Conservation (phyloP, 1,140 invertebrate genomes). For the Venustaconcha ellipsiformis region DNA sequence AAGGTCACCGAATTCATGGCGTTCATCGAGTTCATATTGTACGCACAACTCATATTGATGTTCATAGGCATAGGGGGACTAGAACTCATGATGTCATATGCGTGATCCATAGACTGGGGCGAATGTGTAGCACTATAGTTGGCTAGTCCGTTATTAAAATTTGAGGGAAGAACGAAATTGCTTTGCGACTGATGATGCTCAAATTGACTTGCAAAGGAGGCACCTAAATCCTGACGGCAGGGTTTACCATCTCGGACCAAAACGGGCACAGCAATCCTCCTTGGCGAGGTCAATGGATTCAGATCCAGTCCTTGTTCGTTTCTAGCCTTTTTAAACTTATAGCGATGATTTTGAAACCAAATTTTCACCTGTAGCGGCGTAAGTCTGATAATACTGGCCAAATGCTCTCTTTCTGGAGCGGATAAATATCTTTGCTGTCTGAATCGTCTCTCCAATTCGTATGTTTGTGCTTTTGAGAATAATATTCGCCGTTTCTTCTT, state of each 20-base stretch:
- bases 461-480: slow-evolving; percentile 97
- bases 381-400: slow-evolving; percentile 91
- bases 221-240: slow-evolving; percentile 72
- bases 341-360: slow-evolving; percentile 81
- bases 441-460: slow-evolving; percentile 92
- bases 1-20: slow-evolving; percentile 50
- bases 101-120: slow-evolving; percentile 32
- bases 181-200: slow-evolving; percentile 41
- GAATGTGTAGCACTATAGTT: slow-evolving; percentile 32
- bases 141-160: slow-evolving; percentile 40
- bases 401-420: slow-evolving; percentile 93
- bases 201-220: slow-evolving; percentile 51
- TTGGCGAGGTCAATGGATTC: slow-evolving; percentile 76
- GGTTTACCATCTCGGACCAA: slow-evolving; percentile 93
- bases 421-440: slow-evolving; percentile 95
- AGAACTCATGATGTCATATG: slow-evolving; percentile 28
- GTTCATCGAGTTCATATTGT: slow-evolving; percentile 40
- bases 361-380: slow-evolving; percentile 86
- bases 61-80: slow-evolving; percentile 48
- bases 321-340: slow-evolving; percentile 93
- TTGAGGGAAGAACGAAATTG: slow-evolving; percentile 38
- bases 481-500: slow-evolving; percentile 95
- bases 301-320: slow-evolving; percentile 80
- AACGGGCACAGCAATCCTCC: slow-evolving; percentile 92
- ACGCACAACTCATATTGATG: slow-evolving; percentile 52